Evolutionary conservation across 2,888 invertebrate species (phyloP), one percentile per base, ranked within the genome.

Genomic region (Andricus quercusramuli): DNA sequence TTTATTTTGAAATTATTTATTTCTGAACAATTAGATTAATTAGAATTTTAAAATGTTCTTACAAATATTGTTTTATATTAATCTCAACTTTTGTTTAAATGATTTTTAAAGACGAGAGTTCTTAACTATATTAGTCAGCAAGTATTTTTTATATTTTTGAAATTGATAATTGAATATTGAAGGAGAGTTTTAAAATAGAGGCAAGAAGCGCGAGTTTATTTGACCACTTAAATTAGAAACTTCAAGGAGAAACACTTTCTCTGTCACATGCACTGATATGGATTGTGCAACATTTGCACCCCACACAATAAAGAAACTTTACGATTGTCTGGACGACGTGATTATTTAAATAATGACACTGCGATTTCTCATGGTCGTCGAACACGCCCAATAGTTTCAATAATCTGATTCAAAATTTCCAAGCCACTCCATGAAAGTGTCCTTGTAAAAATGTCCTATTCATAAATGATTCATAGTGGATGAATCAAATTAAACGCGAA

Each of bases 241-340:
- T 86, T 90, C 91, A 91, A 92, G 92, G 91, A 89, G 89, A 91
- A 86, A 89, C 90, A 91, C 92, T 92, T 92, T 92, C 92, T 89
- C 92, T 91, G 90, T 89, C 92, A 90, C 84, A 88, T 82, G 85
- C 82, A 81, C 80, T 79, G 77, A 82, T 83, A 79, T 67, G 81
- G 65, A 83, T 89, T 87, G 83, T 86, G 88, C 80, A 89, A 88
- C 81, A 15, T 74, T 74, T 74, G 29, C 74, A 74, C 56, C 74
- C 74, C 74, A 56, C 74, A 74, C 56, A 56, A 74, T 56, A 56
- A 74, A 32, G 56, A 74, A 74, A 51, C 56, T 74, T 51, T 70
- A 47, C 29, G 25, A 74, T 74, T 74, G 56, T 56, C 74, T 51
- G 20, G 2, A 22, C 70, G 47, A 47, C 44, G 29, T 70, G 70